Percentiles rank a stretch among this genome's conserved stretches.
phyloP scores from a whole-genome alignment of 2,888 invertebrate genomes.

The Agrotis clavis region DNA sequence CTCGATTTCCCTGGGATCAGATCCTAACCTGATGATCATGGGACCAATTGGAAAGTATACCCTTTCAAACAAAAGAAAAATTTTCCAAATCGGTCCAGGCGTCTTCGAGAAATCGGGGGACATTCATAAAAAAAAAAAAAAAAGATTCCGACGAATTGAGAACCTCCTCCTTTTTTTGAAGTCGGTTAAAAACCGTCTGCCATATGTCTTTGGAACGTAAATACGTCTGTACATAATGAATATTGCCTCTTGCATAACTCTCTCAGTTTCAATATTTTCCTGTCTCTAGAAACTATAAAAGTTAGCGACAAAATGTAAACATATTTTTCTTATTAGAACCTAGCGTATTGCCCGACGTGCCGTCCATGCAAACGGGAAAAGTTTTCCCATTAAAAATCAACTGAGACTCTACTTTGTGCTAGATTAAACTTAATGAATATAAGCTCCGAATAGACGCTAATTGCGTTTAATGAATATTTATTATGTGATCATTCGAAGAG shows the following conservation, averaged over 20 bases:
- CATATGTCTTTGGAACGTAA: neutral
- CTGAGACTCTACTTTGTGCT: constrained; percentile 50
- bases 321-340: constrained; percentile 53
- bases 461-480: constrained; percentile 40
- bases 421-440: constrained; percentile 45
- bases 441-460: constrained; percentile 42
- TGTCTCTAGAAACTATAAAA: constrained; percentile 56
- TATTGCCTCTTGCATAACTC: neutral
- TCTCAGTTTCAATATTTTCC: constrained; percentile 23
- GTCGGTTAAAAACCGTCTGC: too few species aligned
- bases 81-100: too few species aligned
- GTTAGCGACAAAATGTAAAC: constrained; percentile 43
- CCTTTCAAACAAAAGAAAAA: too few species aligned
- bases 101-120: too few species aligned
- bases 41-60: too few species aligned
- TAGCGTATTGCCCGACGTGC: constrained; percentile 41
- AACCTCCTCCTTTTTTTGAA: too few species aligned
- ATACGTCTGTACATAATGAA: too few species aligned
- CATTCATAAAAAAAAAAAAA: too few species aligned
- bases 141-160: too few species aligned
- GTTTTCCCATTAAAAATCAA: constrained; percentile 73
- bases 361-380: constrained; percentile 61
- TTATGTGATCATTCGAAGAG: constrained; percentile 17
- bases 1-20: too few species aligned
- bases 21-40: too few species aligned